Evolutionary conservation across 2,888 invertebrate species (phyloP).

Genomic region (Hypselothyrea guttata): DNA sequence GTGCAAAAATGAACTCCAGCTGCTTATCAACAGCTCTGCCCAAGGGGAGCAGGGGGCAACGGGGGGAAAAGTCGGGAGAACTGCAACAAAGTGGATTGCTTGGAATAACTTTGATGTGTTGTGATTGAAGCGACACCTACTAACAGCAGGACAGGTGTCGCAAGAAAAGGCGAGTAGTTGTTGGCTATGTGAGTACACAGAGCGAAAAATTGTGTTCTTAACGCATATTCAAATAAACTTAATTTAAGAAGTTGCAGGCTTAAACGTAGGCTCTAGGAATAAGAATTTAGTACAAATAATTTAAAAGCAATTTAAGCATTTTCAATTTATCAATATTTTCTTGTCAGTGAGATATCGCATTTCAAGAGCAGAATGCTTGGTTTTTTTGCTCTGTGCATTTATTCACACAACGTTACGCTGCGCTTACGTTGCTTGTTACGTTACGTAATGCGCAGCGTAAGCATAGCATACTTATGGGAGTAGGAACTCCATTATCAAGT

Average conservation of each 20-base stretch:
- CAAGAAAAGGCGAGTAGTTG: constrained; percentile 31
- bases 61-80: no score
- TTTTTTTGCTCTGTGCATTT: no score
- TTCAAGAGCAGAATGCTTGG: no score
- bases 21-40: constrained; percentile 59
- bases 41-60: neutral
- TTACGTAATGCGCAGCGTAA: constrained; percentile 49
- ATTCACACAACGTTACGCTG: no score
- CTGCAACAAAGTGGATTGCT: constrained; percentile 5
- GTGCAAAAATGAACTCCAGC: constrained; percentile 77
- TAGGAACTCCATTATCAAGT: constrained; percentile 56
- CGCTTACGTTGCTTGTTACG: constrained; percentile 61
- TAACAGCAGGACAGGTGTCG: constrained; percentile 42
- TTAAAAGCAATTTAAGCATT: no score
- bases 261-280: no score
- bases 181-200: neutral
- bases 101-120: constrained; percentile 36
- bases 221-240: no score
- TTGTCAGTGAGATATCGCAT: no score
- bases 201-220: no score
- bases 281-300: no score
- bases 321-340: no score
- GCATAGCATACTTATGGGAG: constrained; percentile 15
- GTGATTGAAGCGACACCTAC: constrained; percentile 55
- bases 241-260: no score